phyloP scores from a whole-genome alignment of 2,888 invertebrate species.

The Platerodrilus igneus region DNA sequence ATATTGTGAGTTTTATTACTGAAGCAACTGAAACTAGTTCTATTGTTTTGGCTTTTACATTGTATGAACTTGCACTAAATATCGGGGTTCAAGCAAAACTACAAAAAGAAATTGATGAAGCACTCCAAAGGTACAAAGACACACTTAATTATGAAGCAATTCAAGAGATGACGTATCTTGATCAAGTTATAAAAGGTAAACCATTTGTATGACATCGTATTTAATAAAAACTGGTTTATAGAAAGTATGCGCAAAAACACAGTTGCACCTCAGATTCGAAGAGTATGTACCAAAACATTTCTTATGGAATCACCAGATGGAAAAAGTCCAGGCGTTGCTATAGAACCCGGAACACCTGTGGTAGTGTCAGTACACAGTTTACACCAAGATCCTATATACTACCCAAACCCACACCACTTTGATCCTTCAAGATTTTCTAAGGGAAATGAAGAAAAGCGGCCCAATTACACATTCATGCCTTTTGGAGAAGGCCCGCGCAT shows the following conservation, averaged over 20 bases:
- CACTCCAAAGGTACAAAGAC: conserved; percentile 36
- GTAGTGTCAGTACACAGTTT: conserved; percentile 33
- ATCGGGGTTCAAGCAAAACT: conserved; percentile 44
- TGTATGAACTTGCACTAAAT: conserved; percentile 45
- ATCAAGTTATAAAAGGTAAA: too few relatives aligned
- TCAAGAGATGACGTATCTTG: too few relatives aligned
- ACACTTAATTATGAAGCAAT: conserved; percentile 45
- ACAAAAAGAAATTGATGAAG: conserved; percentile 42
- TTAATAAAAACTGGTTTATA: conserved; percentile 8
- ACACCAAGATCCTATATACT: conserved; percentile 37
- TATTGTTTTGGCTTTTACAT: conserved; percentile 41
- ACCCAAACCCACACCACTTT: conserved; percentile 40
- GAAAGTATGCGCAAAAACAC: conserved; percentile 21
- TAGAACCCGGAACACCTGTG: conserved; percentile 32
- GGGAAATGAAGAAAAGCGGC: too few relatives aligned
- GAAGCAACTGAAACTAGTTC: conserved; percentile 52
- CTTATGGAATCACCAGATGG: too few relatives aligned
- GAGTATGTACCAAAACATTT: conserved; percentile 18
- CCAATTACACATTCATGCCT: conserved; percentile 30
- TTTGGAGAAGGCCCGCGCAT: conserved; percentile 33
- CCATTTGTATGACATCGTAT: too few relatives aligned
- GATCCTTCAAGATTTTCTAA: conserved; percentile 40
- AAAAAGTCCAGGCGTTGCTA: too few relatives aligned
- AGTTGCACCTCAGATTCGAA: conserved; percentile 12
- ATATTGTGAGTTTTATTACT: conserved; percentile 45